Conservation (phyloP, 2,113 vertebrate genomes). For the Papio anubis region DNA sequence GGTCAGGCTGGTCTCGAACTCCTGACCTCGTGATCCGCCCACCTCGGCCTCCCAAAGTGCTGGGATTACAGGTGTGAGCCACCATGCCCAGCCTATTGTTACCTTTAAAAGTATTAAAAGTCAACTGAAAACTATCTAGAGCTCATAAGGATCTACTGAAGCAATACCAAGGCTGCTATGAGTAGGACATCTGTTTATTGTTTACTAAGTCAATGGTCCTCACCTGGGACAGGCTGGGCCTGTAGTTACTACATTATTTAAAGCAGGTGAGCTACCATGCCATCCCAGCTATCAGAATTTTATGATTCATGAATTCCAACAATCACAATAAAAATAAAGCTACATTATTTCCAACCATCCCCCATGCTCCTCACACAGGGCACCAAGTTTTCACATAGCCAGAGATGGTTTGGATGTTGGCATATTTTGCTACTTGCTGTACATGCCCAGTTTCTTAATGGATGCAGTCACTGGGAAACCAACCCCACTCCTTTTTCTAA, state of each 20-base stretch:
- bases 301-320: conserved; percentile 17
- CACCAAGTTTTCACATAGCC: neutral
- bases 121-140: neutral
- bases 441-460: neutral
- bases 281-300: neutral
- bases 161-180: neutral
- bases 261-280: neutral
- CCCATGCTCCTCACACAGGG: neutral
- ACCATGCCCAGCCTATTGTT: too few species aligned
- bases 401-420: neutral
- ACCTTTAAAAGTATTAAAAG: neutral
- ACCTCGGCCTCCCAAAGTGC: too few species aligned
- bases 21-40: too few species aligned
- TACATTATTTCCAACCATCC: neutral
- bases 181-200: neutral
- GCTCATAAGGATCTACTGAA: neutral
- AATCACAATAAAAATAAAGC: neutral
- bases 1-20: too few species aligned
- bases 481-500: neutral
- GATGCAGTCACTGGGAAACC: neutral
- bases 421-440: neutral
- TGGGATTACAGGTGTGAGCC: too few species aligned
- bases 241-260: neutral
- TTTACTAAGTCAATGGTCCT: neutral
- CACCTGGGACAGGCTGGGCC: neutral